phyloP scores from a whole-genome alignment of 37 sponge, comb jelly and placozoan genomes.

The Petrosia ficiformis region DNA sequence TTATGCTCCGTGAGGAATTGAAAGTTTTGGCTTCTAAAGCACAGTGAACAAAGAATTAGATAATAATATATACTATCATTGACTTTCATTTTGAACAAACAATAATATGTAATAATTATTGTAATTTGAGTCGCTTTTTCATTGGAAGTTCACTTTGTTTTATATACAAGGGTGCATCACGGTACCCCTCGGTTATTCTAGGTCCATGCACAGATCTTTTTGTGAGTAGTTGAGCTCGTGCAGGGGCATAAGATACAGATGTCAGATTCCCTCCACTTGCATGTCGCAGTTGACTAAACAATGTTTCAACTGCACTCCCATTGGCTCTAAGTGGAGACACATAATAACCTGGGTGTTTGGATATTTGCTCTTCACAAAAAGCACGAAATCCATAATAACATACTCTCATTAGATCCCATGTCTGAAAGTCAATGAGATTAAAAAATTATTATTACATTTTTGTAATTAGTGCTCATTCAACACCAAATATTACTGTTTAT shows the following conservation, averaged over 20 bases:
- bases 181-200: background rate
- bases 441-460: too few species aligned
- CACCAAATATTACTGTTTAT: too few species aligned
- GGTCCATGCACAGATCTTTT: background rate
- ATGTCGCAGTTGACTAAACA: constrained; percentile 12
- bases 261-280: constrained; percentile 15
- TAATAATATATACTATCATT: too few species aligned
- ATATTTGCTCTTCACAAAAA: background rate
- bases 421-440: background rate
- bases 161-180: constrained; percentile 5
- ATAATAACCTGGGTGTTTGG: constrained; percentile 5
- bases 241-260: constrained; percentile 3
- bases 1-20: too few species aligned
- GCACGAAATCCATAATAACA: constrained; percentile 11
- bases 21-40: too few species aligned
- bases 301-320: constrained; percentile 3
- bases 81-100: too few species aligned
- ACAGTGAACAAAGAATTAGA: too few species aligned
- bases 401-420: constrained; percentile 11
- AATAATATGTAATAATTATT: too few species aligned
- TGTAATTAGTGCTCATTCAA: too few species aligned
- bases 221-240: constrained; percentile 13
- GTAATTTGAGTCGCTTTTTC: background rate
- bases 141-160: background rate
- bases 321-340: background rate